phyloP scores from a whole-genome alignment of 2,888 invertebrate genomes.

The Conomelus anceps region DNA sequence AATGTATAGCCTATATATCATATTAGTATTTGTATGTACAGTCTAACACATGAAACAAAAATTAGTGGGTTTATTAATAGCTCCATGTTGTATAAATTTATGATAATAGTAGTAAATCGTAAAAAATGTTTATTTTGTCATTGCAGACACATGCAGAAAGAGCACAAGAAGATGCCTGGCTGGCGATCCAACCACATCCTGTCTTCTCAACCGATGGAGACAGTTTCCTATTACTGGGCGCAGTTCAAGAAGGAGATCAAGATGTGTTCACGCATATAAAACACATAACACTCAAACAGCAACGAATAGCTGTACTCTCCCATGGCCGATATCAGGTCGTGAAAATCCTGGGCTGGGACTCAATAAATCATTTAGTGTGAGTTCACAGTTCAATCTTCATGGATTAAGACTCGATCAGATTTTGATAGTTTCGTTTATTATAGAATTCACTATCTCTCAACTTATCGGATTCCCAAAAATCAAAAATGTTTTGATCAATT shows the following conservation, averaged over 20 bases:
- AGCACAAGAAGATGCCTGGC: constrained; percentile 77
- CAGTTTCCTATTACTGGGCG: constrained; percentile 72
- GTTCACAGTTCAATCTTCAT: constrained; percentile 33
- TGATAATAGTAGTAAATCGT: no score
- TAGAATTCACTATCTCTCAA: no score
- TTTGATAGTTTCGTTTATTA: no score
- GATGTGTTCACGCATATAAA: constrained; percentile 85
- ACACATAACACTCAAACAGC: constrained; percentile 73
- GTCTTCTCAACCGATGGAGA: constrained; percentile 77
- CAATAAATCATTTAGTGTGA: constrained; percentile 71
- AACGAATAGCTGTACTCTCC: constrained; percentile 75
- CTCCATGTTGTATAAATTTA: no score
- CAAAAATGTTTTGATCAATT: no score
- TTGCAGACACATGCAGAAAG: constrained; percentile 71
- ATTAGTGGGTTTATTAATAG: no score
- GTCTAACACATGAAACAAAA: no score
- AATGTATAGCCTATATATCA: no score
- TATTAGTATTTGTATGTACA: no score
- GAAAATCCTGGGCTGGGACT: constrained; percentile 79
- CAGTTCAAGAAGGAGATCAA: constrained; percentile 75
- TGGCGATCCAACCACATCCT: constrained; percentile 77
- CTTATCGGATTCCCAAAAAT: no score
- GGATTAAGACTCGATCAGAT: no score
- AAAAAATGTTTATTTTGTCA: constrained; percentile 30
- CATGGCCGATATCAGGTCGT: constrained; percentile 80